Conservation (phyloP, 2,888 invertebrate genomes). For the Mesorhabditis sp. region DNA sequence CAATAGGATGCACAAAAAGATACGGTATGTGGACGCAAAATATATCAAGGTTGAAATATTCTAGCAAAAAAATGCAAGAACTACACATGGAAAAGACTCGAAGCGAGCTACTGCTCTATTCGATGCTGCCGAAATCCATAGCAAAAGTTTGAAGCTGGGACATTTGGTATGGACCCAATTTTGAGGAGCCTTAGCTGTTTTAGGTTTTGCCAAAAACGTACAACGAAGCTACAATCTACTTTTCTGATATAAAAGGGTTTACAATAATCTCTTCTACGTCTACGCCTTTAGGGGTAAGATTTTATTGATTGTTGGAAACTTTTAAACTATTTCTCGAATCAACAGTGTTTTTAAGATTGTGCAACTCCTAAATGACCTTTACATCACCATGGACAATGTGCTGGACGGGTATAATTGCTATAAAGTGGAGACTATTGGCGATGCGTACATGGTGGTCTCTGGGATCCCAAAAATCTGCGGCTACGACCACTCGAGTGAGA, state of each 20-base stretch:
- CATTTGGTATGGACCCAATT: too few species aligned
- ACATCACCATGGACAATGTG: conserved; percentile 93
- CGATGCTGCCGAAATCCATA: too few species aligned
- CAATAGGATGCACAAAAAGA: too few species aligned
- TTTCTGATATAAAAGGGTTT: conserved; percentile 65
- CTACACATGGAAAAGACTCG: too few species aligned
- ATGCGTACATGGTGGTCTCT: conserved; percentile 63
- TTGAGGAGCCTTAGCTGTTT: neutral
- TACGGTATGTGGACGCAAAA: too few species aligned
- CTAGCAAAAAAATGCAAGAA: too few species aligned
- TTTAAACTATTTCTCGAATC: too few species aligned
- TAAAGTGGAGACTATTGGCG: conserved; percentile 61
- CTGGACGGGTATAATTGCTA: conserved; percentile 94
- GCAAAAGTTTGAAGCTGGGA: too few species aligned
- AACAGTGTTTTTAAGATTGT: conserved; percentile 69
- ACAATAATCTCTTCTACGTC: conserved; percentile 63
- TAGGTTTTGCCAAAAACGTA: conserved; percentile 62
- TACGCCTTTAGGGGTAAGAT: conserved; percentile 60
- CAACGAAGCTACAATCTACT: conserved; percentile 64
- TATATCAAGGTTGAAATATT: too few species aligned
- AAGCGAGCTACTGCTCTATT: too few species aligned
- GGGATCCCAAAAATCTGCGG: conserved; percentile 82
- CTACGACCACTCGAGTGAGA: conserved; percentile 77
- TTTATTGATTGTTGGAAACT: neutral
- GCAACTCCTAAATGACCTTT: conserved; percentile 90